phyloP scores from a whole-genome alignment of 2,797 vertebrate genomes.

The Etheostoma perlongum region DNA sequence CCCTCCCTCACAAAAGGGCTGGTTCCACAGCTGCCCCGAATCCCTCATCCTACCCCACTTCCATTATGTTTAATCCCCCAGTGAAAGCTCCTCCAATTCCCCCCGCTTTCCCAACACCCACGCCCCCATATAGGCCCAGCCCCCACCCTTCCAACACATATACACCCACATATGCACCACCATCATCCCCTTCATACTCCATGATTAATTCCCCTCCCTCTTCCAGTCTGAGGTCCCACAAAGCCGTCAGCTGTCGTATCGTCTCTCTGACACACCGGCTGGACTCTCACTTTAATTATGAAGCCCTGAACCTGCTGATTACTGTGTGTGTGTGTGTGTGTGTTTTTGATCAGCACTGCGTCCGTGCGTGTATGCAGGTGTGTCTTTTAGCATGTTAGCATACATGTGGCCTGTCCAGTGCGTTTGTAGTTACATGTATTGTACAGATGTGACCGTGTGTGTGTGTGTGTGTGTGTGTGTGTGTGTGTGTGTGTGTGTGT shows the following conservation, averaged over 20 bases:
- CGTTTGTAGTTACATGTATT: neutral
- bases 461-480: no score
- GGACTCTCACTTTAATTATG: constrained; percentile 81
- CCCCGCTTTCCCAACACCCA: constrained; percentile 42
- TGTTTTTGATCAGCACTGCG: constrained; percentile 4
- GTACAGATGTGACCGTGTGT: constrained; percentile 29
- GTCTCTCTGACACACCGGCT: constrained; percentile 68
- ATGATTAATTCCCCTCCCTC: constrained; percentile 50
- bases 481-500: neutral
- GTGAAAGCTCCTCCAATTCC: constrained; percentile 74
- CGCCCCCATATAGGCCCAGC: neutral
- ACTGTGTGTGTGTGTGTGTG: constrained; percentile 33
- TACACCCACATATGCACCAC: constrained; percentile 18
- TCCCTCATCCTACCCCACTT: constrained; percentile 54
- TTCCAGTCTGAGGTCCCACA: constrained; percentile 65
- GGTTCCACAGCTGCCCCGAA: constrained; percentile 84
- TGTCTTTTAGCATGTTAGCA: constrained; percentile 5
- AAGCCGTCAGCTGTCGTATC: constrained; percentile 84
- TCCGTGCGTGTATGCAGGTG: constrained; percentile 37
- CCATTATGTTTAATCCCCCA: constrained; percentile 84
- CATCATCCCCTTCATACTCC: constrained; percentile 29
- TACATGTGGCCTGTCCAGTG: neutral
- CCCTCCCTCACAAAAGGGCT: constrained; percentile 71
- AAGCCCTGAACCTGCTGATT: constrained; percentile 75
- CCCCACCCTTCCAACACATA: constrained; percentile 15